Conservation (phyloP, 1,140 invertebrate species). For the Euborellia annulipes region DNA sequence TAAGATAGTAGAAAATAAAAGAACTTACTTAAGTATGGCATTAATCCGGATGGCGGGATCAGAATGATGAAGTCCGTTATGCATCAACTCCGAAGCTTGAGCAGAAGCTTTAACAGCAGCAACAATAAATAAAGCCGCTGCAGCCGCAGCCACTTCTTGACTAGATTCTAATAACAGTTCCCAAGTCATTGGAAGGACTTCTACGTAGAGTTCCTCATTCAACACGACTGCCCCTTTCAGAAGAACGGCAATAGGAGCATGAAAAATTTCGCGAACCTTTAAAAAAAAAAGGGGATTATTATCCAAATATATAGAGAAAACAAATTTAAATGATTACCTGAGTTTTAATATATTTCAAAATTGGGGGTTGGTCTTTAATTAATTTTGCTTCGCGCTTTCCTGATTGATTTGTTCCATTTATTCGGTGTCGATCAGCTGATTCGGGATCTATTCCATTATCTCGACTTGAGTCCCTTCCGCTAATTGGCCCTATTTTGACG, state of each 20-base stretch:
- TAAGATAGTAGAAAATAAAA: not conserved
- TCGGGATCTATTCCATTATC: too few relatives aligned
- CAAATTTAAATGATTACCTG: slow-evolving; percentile 37
- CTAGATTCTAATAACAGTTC: slow-evolving; percentile 74
- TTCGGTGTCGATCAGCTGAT: slow-evolving; percentile 11
- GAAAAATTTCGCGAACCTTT: slow-evolving; percentile 70
- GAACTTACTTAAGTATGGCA: slow-evolving; percentile 54
- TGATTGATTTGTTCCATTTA: slow-evolving; percentile 12
- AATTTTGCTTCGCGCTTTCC: slow-evolving; percentile 30
- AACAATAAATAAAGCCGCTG: slow-evolving; percentile 83
- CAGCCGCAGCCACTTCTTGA: slow-evolving; percentile 57
- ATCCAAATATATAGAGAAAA: not conserved
- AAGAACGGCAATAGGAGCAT: slow-evolving; percentile 72
- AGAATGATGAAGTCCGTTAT: slow-evolving; percentile 64
- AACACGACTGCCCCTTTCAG: slow-evolving; percentile 86
- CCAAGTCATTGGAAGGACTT: slow-evolving; percentile 84
- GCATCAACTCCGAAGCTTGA: slow-evolving; percentile 75
- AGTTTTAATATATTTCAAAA: slow-evolving; percentile 73
- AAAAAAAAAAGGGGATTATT: slow-evolving; percentile 8
- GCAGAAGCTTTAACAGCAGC: slow-evolving; percentile 78
- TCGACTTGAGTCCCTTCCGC: slow-evolving; percentile 1
- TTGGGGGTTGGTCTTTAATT: slow-evolving; percentile 44
- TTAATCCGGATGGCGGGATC: slow-evolving; percentile 61
- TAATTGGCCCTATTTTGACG: not conserved
- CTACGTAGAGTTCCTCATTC: slow-evolving; percentile 70